Percentiles rank a stretch among this genome's conserved stretches.
These are phyloP conservation scores for Drosophila tani DNA, from an alignment of 1,140 invertebrate species.

Conservation along the genomic window DNA sequence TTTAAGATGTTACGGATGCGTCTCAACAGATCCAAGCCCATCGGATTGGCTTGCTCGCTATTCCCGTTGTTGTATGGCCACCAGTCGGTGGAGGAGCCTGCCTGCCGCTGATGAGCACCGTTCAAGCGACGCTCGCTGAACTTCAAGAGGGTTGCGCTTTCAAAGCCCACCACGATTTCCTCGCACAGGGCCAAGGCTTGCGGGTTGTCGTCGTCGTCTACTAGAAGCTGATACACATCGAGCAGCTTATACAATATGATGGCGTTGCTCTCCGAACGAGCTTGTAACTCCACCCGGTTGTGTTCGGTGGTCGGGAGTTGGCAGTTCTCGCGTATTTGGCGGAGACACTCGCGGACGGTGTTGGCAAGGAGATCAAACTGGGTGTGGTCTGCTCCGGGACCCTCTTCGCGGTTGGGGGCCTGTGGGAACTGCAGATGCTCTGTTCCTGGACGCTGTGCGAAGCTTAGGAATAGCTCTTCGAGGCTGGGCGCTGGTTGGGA, in stretches of 20 bases:
- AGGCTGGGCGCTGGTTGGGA: neutral
- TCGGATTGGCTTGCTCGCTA: constrained; percentile 21
- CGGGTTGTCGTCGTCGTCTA: neutral
- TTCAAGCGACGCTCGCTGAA: no score
- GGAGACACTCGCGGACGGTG: neutral
- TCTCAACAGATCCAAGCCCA: constrained; percentile 62
- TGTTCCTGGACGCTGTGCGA: neutral
- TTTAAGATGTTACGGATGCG: constrained; percentile 49
- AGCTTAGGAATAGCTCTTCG: neutral
- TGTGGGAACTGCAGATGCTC: neutral
- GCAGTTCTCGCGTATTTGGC: neutral
- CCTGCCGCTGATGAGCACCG: no score
- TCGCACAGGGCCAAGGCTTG: neutral
- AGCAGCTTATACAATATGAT: neutral
- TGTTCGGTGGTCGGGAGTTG: neutral
- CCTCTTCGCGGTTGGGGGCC: neutral
- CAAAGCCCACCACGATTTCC: neutral
- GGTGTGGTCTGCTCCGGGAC: neutral
- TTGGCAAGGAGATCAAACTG: neutral
- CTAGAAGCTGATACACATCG: neutral
- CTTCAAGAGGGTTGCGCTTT: neutral
- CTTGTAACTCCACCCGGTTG: neutral
- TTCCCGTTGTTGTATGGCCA: neutral
- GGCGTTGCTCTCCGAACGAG: no score
- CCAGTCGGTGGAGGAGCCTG: neutral